Conservation (phyloP, 2,797 vertebrate species). For the Enteromius anoplus region DNA sequence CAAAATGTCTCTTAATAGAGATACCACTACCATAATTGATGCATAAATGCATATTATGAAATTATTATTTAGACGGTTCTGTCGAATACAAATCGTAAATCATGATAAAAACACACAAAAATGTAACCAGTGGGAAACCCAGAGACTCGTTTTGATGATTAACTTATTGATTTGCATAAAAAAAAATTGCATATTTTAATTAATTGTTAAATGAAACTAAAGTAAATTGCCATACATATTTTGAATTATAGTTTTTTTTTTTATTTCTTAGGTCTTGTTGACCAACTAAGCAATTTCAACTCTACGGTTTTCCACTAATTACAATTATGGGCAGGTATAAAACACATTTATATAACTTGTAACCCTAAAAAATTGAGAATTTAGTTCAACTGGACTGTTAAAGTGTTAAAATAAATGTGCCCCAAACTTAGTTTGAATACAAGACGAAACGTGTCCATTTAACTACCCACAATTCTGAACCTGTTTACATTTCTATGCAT, state of each 20-base stretch:
- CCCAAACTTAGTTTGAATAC: neutral
- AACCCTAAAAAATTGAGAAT: neutral
- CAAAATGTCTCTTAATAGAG: neutral
- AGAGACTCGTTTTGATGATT: neutral
- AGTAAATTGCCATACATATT: neutral
- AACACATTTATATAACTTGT: neutral
- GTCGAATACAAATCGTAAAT: neutral
- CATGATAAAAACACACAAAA: neutral
- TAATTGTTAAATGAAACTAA: neutral
- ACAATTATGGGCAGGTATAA: neutral
- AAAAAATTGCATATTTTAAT: neutral
- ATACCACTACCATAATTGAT: neutral
- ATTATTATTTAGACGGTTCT: neutral
- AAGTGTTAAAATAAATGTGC: neutral
- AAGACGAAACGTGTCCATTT: neutral
- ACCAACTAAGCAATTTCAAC: neutral
- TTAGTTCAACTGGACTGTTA: neutral
- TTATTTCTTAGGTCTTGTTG: too few species aligned
- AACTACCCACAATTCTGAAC: neutral
- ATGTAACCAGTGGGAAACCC: neutral
- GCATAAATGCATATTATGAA: neutral
- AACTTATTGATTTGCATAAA: neutral
- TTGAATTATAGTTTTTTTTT: too few species aligned
- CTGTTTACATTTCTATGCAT: neutral
- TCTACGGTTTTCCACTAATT: neutral